These are phyloP conservation scores for Nezara viridula DNA, from an alignment of 2,888 invertebrate genomes.

Conservation along the genomic window DNA sequence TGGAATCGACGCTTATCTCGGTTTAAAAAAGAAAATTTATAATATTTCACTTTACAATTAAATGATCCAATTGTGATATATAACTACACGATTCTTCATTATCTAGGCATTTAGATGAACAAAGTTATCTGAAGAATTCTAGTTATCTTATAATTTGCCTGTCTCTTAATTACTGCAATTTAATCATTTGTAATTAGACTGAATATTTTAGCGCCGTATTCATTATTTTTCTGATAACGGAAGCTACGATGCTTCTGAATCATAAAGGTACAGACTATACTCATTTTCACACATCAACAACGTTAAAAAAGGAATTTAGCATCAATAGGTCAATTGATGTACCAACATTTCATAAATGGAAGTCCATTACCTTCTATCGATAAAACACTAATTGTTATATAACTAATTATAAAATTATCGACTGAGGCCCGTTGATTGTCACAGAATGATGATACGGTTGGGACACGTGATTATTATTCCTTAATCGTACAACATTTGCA, in stretches of 20 bases:
- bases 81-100: too few species aligned
- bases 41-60: too few species aligned
- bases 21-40: too few species aligned
- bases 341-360: neutral
- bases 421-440: neutral
- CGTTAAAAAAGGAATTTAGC: too few species aligned
- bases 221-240: neutral
- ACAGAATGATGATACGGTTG: neutral
- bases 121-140: too few species aligned
- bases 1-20: too few species aligned
- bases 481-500: neutral
- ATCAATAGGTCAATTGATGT: too few species aligned
- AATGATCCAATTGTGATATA: too few species aligned
- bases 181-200: neutral
- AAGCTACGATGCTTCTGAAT: too few species aligned
- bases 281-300: too few species aligned
- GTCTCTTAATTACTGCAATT: neutral
- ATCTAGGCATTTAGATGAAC: too few species aligned
- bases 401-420: neutral
- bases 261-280: too few species aligned
- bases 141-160: neutral
- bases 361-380: neutral
- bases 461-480: neutral
- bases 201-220: neutral
- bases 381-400: neutral